Evolutionary conservation across 2,888 invertebrate genomes (phyloP).

Genomic region (Tenthredo livida): DNA sequence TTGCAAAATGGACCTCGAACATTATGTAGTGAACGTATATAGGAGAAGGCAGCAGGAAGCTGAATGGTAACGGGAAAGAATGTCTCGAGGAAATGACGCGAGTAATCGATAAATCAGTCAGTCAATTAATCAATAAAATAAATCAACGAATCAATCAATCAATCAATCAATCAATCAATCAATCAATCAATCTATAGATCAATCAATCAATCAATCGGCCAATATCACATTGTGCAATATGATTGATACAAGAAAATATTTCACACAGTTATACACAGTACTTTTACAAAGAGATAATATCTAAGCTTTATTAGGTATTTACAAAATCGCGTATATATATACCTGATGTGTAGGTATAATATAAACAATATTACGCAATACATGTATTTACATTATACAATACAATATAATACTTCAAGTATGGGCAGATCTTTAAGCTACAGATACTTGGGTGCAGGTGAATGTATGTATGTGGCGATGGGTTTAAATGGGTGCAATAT

Average conservation of each 20-base stretch:
- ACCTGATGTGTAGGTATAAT: neutral
- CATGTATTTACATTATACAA: conserved; percentile 65
- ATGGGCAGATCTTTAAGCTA: conserved; percentile 38
- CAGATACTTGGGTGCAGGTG: conserved; percentile 31
- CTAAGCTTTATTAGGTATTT: conserved; percentile 58
- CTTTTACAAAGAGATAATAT: conserved; percentile 52
- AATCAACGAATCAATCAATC: conserved; percentile 25
- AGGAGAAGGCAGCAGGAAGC: conserved; percentile 42
- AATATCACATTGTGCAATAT: conserved; percentile 36
- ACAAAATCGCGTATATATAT: conserved; percentile 58
- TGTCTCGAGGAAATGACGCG: conserved; percentile 34
- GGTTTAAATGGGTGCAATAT: conserved; percentile 1
- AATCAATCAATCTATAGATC: neutral
- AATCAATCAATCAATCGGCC: conserved; percentile 14
- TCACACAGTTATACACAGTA: conserved; percentile 51
- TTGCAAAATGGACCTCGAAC: conserved; percentile 52
- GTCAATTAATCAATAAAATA: conserved; percentile 23
- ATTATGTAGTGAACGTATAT: conserved; percentile 30
- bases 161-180: neutral
- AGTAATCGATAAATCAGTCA: conserved; percentile 35
- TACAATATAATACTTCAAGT: conserved; percentile 62
- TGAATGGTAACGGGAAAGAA: conserved; percentile 30
- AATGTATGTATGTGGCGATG: neutral
- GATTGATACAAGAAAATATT: conserved; percentile 7
- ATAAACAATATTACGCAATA: conserved; percentile 56